Conservation (phyloP, 2,888 invertebrate species). For the Drosophila vallismaia region DNA sequence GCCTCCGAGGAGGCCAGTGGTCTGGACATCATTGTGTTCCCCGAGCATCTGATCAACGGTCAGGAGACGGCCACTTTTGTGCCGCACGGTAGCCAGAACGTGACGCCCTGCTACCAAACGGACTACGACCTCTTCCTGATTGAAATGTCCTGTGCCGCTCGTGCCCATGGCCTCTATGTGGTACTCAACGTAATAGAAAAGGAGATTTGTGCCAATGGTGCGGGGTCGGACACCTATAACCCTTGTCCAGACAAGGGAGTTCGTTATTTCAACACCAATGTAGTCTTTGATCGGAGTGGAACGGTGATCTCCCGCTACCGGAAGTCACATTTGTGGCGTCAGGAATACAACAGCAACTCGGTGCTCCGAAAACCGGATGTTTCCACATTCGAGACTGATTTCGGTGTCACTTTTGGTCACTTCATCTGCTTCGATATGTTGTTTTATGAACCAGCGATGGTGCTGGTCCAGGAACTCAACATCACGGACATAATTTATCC, state of each 20-base stretch:
- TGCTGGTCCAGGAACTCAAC: constrained; percentile 74
- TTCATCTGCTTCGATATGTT: constrained; percentile 93
- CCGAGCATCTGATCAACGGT: constrained; percentile 86
- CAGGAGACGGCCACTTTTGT: constrained; percentile 77
- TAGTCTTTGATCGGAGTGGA: constrained; percentile 90
- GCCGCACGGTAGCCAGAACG: constrained; percentile 72
- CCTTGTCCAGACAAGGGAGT: constrained; percentile 63
- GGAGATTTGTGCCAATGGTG: constrained; percentile 84
- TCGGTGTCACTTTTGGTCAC: constrained; percentile 91
- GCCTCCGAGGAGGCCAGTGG: constrained; percentile 60
- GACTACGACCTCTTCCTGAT: constrained; percentile 67
- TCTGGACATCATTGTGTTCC: constrained; percentile 91
- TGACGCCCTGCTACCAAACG: constrained; percentile 76
- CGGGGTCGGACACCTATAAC: constrained; percentile 47
- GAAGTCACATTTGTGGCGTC: constrained; percentile 81
- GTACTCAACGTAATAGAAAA: constrained; percentile 86
- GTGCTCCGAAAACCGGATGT: constrained; percentile 84
- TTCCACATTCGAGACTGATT: constrained; percentile 89
- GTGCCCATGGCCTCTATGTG: constrained; percentile 85
- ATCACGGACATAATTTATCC: constrained; percentile 84
- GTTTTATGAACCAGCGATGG: constrained; percentile 88
- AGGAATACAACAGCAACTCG: constrained; percentile 85
- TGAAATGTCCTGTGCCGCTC: constrained; percentile 86
- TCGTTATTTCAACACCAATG: constrained; percentile 89
- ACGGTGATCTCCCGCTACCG: constrained; percentile 86